These are phyloP conservation scores for Xyrauchen texanus DNA, from an alignment of 2,113 vertebrate genomes.

Conservation along the genomic window DNA sequence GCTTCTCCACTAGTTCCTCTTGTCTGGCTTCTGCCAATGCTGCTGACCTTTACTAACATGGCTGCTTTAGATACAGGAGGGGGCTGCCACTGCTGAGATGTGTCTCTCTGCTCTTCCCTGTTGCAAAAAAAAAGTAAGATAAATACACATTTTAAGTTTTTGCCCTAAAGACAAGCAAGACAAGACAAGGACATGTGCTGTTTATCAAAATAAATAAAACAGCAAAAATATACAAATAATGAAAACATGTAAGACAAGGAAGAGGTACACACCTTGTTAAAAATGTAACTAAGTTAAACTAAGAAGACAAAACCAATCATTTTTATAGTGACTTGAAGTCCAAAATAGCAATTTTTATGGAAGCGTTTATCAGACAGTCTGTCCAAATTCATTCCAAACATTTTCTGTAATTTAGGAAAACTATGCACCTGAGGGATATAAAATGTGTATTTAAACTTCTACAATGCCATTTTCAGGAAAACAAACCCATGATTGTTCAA, in stretches of 20 bases:
- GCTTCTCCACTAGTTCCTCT: constrained; percentile 44
- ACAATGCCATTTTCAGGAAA: constrained; percentile 24
- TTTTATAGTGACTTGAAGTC: background rate
- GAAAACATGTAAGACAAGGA: background rate
- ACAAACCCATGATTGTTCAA: constrained; percentile 24
- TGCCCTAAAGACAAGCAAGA: background rate
- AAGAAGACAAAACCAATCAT: constrained; percentile 12
- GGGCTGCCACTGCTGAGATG: constrained; percentile 82
- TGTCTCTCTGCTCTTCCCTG: constrained; percentile 66
- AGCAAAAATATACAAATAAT: background rate
- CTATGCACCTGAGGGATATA: background rate
- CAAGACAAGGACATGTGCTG: background rate
- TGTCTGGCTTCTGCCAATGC: constrained; percentile 70
- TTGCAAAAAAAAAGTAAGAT: background rate
- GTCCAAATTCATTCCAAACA: background rate
- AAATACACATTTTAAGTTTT: background rate
- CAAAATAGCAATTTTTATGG: background rate
- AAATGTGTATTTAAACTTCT: constrained; percentile 3
- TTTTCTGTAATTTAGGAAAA: constrained; percentile 10
- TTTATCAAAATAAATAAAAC: too few species aligned
- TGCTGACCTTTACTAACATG: constrained; percentile 89
- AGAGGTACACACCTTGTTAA: background rate
- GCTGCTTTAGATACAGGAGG: constrained; percentile 83
- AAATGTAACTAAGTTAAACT: background rate
- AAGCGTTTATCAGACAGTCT: background rate